A percentile compares a stretch with the other conserved stretches of the same genome.
Conservation (phyloP, 2,113 vertebrate species). For the Antechinus stuartii region DNA sequence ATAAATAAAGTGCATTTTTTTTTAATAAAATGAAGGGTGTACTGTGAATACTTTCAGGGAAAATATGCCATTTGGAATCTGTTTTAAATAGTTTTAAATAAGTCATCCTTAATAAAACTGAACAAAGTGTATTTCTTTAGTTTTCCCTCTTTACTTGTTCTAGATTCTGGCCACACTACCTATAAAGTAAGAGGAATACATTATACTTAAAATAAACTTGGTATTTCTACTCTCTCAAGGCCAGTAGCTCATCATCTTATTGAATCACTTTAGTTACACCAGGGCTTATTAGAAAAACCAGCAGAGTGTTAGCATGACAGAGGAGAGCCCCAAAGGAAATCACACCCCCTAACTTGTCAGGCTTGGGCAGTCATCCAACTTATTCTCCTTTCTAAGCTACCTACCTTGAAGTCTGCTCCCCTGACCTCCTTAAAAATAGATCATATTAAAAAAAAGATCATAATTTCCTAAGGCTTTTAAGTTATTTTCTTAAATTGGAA, state of each 20-base stretch:
- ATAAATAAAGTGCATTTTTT: not conserved
- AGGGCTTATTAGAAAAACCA: constrained; percentile 17
- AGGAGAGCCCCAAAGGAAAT: not conserved
- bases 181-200: constrained; percentile 72
- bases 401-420: constrained; percentile 24
- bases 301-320: not conserved
- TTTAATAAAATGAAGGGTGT: constrained; percentile 45
- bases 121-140: constrained; percentile 66
- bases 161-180: constrained; percentile 73
- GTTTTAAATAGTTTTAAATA: constrained; percentile 77
- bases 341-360: not conserved
- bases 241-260: constrained; percentile 22
- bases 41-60: constrained; percentile 72
- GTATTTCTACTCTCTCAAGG: constrained; percentile 32
- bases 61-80: constrained; percentile 75
- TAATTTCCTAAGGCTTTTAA: not conserved
- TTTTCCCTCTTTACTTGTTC: constrained; percentile 64
- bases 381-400: not conserved
- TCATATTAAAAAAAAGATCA: not conserved
- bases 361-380: not conserved
- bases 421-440: not conserved
- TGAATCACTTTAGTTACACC: constrained; percentile 50
- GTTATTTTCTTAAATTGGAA: constrained; percentile 28
- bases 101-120: constrained; percentile 64
- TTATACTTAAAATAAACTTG: constrained; percentile 23